Conservation (phyloP, 1,140 invertebrate genomes). For the Trachymyrmex septentrionalis region DNA sequence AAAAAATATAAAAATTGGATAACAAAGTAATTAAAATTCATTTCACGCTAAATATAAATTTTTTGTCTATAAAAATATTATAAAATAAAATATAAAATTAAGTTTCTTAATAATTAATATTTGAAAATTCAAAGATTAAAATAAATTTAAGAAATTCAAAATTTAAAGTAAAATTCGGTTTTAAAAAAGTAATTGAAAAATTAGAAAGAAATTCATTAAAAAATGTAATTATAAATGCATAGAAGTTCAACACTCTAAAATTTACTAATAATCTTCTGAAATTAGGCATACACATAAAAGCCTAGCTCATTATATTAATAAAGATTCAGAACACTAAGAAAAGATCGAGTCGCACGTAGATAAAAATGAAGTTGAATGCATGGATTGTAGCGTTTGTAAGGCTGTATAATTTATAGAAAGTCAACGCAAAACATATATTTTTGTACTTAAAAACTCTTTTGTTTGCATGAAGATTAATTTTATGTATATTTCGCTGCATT, state of each 20-base stretch:
- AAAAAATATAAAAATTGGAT: neutral
- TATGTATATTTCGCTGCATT: neutral
- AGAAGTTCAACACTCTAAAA: neutral
- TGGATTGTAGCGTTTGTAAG: constrained; percentile 65
- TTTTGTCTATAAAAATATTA: neutral
- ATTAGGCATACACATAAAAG: constrained; percentile 20
- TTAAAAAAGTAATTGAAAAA: too few species aligned
- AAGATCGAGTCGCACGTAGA: constrained; percentile 54
- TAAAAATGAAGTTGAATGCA: constrained; percentile 63
- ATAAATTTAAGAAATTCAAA: neutral
- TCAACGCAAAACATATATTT: constrained; percentile 26
- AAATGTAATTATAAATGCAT: neutral
- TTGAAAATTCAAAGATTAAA: neutral
- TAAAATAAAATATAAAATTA: neutral
- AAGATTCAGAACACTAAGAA: constrained; percentile 59
- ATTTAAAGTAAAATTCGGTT: neutral
- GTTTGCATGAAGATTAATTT: constrained; percentile 3
- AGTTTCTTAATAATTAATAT: neutral
- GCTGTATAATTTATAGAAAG: constrained; percentile 54
- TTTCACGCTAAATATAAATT: neutral
- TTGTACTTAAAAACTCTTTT: neutral
- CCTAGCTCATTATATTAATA: constrained; percentile 49
- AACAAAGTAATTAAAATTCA: neutral
- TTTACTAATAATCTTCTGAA: constrained; percentile 1
- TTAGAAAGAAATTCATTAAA: too few species aligned